Evolutionary conservation across 2,888 invertebrate genomes (phyloP).

Genomic region (Serrognathus titanus): DNA sequence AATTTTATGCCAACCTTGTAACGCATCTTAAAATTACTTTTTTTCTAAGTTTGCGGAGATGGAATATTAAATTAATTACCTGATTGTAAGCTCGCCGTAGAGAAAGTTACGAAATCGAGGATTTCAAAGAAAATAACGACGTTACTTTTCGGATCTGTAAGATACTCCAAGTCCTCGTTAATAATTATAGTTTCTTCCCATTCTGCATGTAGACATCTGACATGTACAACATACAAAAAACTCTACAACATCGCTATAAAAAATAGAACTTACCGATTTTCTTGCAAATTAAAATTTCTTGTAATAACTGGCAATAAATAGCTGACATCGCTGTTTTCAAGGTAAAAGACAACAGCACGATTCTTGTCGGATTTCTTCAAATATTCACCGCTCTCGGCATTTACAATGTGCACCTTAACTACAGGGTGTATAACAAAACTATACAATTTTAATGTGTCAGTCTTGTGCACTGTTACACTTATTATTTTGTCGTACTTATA

Average conservation of each 20-base stretch:
- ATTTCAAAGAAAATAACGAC: slow-evolving; percentile 50
- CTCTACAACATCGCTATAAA: not conserved
- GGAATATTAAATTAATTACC: not conserved
- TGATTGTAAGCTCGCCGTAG: slow-evolving; percentile 19
- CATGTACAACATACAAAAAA: slow-evolving; percentile 16
- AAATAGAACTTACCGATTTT: slow-evolving; percentile 49
- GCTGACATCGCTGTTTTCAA: slow-evolving; percentile 47
- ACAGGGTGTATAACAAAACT: slow-evolving; percentile 59
- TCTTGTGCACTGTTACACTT: slow-evolving; percentile 55
- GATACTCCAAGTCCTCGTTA: slow-evolving; percentile 53
- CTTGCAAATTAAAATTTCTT: slow-evolving; percentile 57
- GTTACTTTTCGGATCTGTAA: slow-evolving; percentile 39
- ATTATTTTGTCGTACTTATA: slow-evolving; percentile 44
- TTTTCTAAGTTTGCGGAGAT: slow-evolving; percentile 6
- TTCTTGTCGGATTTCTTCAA: slow-evolving; percentile 49
- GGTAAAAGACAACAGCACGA: slow-evolving; percentile 50
- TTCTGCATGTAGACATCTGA: slow-evolving; percentile 30
- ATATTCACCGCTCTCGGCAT: slow-evolving; percentile 55
- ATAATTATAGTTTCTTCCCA: slow-evolving; percentile 68
- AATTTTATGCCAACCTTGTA: slow-evolving; percentile 60
- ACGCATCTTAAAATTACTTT: slow-evolving; percentile 38
- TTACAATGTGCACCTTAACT: slow-evolving; percentile 60
- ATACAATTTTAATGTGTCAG: slow-evolving; percentile 58
- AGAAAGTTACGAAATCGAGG: slow-evolving; percentile 41
- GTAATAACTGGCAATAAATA: slow-evolving; percentile 60